Base-by-base conservation (phyloP, 1,140 invertebrate genomes). In the Bombus confusus region DNA sequence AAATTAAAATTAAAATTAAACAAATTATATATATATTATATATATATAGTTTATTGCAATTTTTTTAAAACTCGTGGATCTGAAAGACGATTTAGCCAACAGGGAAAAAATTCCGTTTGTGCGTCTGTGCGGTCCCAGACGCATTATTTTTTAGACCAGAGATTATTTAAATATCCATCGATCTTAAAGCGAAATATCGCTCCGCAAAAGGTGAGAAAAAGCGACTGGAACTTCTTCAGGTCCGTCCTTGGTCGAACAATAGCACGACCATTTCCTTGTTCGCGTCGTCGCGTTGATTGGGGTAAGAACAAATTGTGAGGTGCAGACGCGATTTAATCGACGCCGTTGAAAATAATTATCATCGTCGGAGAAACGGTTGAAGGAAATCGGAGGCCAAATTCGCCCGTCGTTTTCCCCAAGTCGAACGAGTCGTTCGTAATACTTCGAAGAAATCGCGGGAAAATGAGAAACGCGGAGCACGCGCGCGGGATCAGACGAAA, bases 251-350 rank as follows among this genome's bases (percentile, higher is more conserved):
- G 18, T 43, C 8, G 12, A 18, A 0, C 22, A 47, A 82, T 75
- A 39, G 18, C 59, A 13, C 74, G 34, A 82, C 39, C 22, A n/a
- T 22, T 75, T 82, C 80, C 57, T 82, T 22, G 15, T 25, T 43
- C 64, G 31, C 13, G 2, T 31, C 12, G 28, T 13, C 13, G 2
- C 2, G 10, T 47, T 37, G 62, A 34, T 8, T 4, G 3, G 22
- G 62, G 37, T 52, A 52, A 72, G 28, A 25, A 31, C 31, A n/a
- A 31, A 62, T 34, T 0, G n/a, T 15, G 12, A 28, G 5, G 18
- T 37, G 28, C 25, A 3, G 25, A 25, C 22, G 39, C 31, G 6
- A 28, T 3, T 57, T 41, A 13, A 69, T 80, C 25, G 25, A n/a
- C 34, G 13, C 0, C 3, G 10, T 9, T 39, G 39, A 76, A 76